Conservation (phyloP, 2,888 invertebrate genomes). For the Bombylius major region DNA sequence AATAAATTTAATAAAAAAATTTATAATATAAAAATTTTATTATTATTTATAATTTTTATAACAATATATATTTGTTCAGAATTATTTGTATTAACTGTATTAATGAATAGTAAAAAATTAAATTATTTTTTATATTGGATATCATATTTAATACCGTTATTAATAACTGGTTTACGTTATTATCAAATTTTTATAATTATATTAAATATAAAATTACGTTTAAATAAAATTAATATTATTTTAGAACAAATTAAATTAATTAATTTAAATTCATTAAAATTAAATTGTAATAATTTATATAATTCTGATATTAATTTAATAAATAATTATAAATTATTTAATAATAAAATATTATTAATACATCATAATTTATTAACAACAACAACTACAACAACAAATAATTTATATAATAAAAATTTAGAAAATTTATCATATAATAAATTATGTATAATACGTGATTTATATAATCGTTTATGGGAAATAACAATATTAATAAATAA, state of each 20-base stretch:
- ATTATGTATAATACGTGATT: slow-evolving; percentile 22
- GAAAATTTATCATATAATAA: neutral
- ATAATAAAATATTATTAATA: neutral
- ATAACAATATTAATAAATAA: slow-evolving; percentile 24
- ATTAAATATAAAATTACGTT: slow-evolving; percentile 22
- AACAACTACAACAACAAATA: neutral
- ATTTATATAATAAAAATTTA: neutral
- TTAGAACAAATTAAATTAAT: neutral
- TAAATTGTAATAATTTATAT: no score
- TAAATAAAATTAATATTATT: slow-evolving; percentile 20
- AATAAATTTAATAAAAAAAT: slow-evolving; percentile 18
- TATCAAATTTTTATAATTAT: slow-evolving; percentile 27
- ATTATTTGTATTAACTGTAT: neutral
- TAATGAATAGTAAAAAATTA: neutral
- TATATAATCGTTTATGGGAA: slow-evolving; percentile 30
- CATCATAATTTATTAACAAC: neutral
- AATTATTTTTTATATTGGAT: slow-evolving; percentile 20
- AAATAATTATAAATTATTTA: no score
- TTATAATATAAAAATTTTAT: neutral
- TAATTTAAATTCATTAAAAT: no score
- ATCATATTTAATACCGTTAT: slow-evolving; percentile 23
- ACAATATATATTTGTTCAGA: slow-evolving; percentile 5
- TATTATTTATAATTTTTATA: neutral
- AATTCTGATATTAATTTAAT: no score
- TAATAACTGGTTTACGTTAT: slow-evolving; percentile 26